A percentile compares a stretch with the other conserved stretches of the same genome.
These are phyloP conservation scores for Gonatopus flavifemur DNA, from an alignment of 1,140 invertebrate species.

Conservation along the genomic window DNA sequence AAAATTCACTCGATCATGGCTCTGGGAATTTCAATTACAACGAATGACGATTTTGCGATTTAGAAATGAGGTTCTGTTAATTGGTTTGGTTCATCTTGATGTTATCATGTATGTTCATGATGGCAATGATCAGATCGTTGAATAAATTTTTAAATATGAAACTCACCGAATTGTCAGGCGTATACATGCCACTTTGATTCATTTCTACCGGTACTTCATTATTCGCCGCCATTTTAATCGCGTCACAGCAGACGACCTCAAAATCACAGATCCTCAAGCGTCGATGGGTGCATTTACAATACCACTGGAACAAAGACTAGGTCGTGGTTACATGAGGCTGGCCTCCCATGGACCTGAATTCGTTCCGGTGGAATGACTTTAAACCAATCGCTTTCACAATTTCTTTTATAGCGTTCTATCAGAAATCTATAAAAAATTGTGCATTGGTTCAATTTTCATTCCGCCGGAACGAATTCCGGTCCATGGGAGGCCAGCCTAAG, in stretches of 20 bases:
- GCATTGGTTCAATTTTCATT: too few species aligned
- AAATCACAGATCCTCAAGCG: not conserved
- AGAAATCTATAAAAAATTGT: too few species aligned
- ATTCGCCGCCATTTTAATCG: slow-evolving; percentile 50
- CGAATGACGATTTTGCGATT: too few species aligned
- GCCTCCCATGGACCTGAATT: too few species aligned
- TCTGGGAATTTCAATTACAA: too few species aligned
- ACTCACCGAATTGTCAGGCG: slow-evolving; percentile 44
- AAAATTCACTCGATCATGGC: too few species aligned
- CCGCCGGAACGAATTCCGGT: too few species aligned
- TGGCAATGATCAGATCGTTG: not conserved
- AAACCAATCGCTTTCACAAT: too few species aligned
- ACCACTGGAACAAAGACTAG: not conserved
- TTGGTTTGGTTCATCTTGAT: not conserved
- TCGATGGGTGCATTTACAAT: not conserved
- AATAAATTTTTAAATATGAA: slow-evolving; percentile 7
- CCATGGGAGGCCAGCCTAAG: not conserved
- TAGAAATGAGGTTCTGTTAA: too few species aligned
- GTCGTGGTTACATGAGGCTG: not conserved
- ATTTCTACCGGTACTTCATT: slow-evolving; percentile 52
- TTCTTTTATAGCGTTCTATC: too few species aligned
- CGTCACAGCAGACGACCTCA: slow-evolving; percentile 38
- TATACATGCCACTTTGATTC: slow-evolving; percentile 35
- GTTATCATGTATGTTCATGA: not conserved
- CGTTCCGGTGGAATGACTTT: too few species aligned